Evolutionary conservation across 2,888 invertebrate species (phyloP), one percentile per base, ranked within the genome.

Genomic region (Dryadula phaetusa): DNA sequence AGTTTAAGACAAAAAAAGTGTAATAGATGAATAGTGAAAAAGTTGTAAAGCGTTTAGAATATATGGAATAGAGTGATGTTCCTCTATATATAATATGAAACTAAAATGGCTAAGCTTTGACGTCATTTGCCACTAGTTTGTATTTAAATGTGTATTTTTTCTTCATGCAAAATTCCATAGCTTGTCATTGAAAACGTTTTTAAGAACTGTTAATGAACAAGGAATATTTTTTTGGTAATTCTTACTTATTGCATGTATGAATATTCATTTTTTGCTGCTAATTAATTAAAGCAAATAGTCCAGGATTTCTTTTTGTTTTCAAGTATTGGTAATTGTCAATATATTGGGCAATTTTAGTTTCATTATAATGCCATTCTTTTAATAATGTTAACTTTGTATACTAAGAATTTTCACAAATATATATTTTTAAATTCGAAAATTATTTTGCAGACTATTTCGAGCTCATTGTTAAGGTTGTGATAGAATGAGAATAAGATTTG

Each of bases 391-490:
- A n/a, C n/a, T n/a, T n/a, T n/a, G n/a, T 34, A 20, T 20, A 37
- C 0, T 37, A 14, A 14, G 2, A 37, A 37, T 20, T 14, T 10
- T 18, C 34, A 37, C 8, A 37, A 14, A 22, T 7, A 40, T 37
- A 47, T 10, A 22, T 46, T 47, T 20, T 47, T 34, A 22, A 44
- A 32, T 44, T 60, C 1, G 18, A 44, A 49, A 40, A 8, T 10
- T 22, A 16, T 67, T 58, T 49, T 28, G 14, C 58, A 58, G 63
- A 58, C 49, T 63, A 63, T 62, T 40, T 61, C 25, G 78, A 82
- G 88, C 89, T 89, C 89, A 89, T 87, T 82, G 82, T 80, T 85
- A 82, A 47, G 90, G 90, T 90, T 90, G 90, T 90, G 90, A 90
- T 83, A 79, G 84, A 84, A 82, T 79, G 81, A 74, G 80, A 54